Conservation (phyloP, 2,113 vertebrate species). For the Catharus minimus region DNA sequence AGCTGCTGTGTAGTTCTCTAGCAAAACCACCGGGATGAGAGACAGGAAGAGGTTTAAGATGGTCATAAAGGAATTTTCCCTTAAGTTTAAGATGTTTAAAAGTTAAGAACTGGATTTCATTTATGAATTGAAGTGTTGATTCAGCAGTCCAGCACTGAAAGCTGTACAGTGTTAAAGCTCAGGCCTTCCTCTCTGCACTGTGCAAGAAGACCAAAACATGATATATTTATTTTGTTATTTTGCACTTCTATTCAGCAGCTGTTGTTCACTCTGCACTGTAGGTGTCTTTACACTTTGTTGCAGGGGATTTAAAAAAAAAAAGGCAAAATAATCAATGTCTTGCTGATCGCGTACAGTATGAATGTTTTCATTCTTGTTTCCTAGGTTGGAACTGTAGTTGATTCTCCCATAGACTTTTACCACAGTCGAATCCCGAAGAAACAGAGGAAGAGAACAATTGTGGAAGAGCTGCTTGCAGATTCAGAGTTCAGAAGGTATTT, state of each 20-base stretch:
- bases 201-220: neutral
- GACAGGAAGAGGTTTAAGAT: neutral
- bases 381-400: constrained; percentile 91
- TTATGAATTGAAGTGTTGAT: neutral
- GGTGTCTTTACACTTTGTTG: neutral
- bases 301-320: neutral
- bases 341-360: neutral
- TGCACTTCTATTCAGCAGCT: neutral
- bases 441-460: constrained; percentile 93
- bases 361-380: neutral
- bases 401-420: constrained; percentile 91
- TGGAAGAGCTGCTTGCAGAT: constrained; percentile 93
- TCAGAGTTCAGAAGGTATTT: constrained; percentile 91
- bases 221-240: neutral
- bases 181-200: neutral
- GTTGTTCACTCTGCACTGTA: neutral
- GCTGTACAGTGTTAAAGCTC: neutral
- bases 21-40: neutral
- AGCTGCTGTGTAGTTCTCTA: neutral
- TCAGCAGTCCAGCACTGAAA: neutral
- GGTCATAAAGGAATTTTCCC: neutral
- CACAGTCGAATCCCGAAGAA: constrained; percentile 95
- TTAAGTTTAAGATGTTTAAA: neutral
- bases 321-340: neutral
- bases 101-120: neutral